Percentiles rank a stretch among this genome's conserved stretches.
Conservation (phyloP, 1,140 invertebrate genomes). For the Drosophila sucinea region DNA sequence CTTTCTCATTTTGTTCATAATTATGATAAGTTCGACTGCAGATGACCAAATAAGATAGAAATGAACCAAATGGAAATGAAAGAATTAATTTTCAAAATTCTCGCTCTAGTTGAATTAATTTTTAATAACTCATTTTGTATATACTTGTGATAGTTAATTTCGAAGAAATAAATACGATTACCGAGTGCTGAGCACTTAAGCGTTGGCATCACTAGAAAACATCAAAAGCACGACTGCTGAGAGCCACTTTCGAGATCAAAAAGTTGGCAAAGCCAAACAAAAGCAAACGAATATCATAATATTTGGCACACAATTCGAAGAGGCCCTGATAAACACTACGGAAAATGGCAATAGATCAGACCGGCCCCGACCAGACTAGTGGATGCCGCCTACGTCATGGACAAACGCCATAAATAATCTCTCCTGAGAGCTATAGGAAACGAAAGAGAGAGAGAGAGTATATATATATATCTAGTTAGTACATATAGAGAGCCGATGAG, state of each 20-base stretch:
- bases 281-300: slow-evolving; percentile 52
- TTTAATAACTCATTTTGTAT: no score
- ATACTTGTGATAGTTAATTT: no score
- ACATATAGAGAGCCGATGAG: slow-evolving; percentile 23
- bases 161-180: no score
- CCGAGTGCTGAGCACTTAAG: no score
- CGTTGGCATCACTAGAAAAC: slow-evolving; percentile 24
- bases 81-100: no score
- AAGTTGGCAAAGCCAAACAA: slow-evolving; percentile 47
- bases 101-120: no score
- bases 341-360: slow-evolving; percentile 28
- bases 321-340: slow-evolving; percentile 42
- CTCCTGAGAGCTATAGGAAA: slow-evolving; percentile 15
- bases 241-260: slow-evolving; percentile 46
- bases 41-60: no score
- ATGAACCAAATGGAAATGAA: no score
- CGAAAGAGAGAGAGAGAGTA: neutral
- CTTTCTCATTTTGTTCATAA: no score
- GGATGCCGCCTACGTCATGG: slow-evolving; percentile 71
- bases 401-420: slow-evolving; percentile 50
- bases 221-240: slow-evolving; percentile 38
- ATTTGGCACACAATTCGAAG: slow-evolving; percentile 52
- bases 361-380: slow-evolving; percentile 36
- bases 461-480: slow-evolving; percentile 16
- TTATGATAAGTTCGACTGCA: no score